Base-by-base conservation (phyloP, 1,140 invertebrate genomes). In the Geopemphigus sp. region DNA sequence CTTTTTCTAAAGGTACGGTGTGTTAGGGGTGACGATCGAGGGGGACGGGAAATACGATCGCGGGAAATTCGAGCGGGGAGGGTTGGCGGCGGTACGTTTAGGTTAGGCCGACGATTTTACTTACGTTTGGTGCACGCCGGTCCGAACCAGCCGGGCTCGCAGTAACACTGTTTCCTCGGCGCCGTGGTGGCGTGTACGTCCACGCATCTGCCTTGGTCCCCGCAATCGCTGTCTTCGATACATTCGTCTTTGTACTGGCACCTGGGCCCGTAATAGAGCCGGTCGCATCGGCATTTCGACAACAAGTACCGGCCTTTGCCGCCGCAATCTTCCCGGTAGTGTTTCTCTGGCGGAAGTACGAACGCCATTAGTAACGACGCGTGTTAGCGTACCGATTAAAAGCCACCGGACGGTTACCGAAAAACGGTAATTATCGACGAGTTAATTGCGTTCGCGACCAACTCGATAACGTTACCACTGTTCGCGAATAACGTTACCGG, bases 161-260 rank as follows among this genome's bases (percentile, higher is more conserved):
- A 98, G 85, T 94, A 98, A 85, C 96, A 98, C 83, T 94, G 92
- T 82, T 90, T 91, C 39, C 89, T 90, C 0, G 95, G 95, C 29
- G 92, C 88, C 12, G 91, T 91, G 0, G 93, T 95, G 1, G 93
- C 90, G 53, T 91, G 88, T 17, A 93, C 87, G 84, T 95, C 90
- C 17, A 95, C 87, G 84, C 96, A 97, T 82, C 91, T 90, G 54
- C 95, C 95, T 81, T 92, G 90, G 80, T 90, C 89, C 15, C 93
- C 93, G 84, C 96, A 97, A 83, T 98, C 95, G 1, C 86, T 87
- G 84, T 96, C 90, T 59, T 91, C 90, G 15, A 89, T 85, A 84
- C 96, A 98, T 84, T 95, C 94, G 83, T 95, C 93, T 78, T 89
- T 87, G 85, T 92, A 95, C 86, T 97, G 93, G 85, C 95, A 97